Percentiles rank a stretch among this genome's conserved stretches.
phyloP scores from a whole-genome alignment of 2,797 vertebrate species.

The Taenioides sp. region DNA sequence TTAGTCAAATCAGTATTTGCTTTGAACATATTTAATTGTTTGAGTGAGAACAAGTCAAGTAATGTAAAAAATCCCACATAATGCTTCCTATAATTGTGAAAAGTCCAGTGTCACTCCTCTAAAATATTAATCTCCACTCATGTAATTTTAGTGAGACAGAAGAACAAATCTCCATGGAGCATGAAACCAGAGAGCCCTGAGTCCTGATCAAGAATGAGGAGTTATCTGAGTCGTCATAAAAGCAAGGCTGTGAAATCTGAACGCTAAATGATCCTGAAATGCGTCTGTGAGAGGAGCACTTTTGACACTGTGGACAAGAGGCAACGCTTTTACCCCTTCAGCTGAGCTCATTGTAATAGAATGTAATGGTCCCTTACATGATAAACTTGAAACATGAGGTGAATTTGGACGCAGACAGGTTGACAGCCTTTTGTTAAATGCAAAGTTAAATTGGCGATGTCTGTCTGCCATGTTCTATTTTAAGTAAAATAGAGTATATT shows the following conservation, averaged over 20 bases:
- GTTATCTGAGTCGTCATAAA: slow-evolving; percentile 49
- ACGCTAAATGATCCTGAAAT: slow-evolving; percentile 37
- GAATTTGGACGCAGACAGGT: background rate
- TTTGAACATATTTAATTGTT: background rate
- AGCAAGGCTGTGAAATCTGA: slow-evolving; percentile 38
- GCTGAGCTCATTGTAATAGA: slow-evolving; percentile 2
- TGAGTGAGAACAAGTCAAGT: background rate
- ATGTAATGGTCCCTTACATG: background rate
- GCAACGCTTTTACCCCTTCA: background rate
- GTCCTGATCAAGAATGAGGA: slow-evolving; percentile 43
- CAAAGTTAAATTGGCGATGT: background rate
- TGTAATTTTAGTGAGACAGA: slow-evolving; percentile 48
- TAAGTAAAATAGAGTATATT: background rate
- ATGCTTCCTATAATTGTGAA: background rate
- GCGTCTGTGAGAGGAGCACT: slow-evolving; percentile 2
- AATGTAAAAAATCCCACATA: background rate
- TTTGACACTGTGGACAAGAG: slow-evolving; percentile 19
- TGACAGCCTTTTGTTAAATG: background rate
- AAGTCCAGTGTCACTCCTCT: slow-evolving; percentile 32
- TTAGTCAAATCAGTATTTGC: background rate
- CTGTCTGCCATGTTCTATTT: background rate
- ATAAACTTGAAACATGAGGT: background rate
- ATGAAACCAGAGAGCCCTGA: slow-evolving; percentile 37
- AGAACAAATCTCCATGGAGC: slow-evolving; percentile 32
- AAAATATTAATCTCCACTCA: slow-evolving; percentile 52